Evolutionary conservation across 2,797 vertebrate genomes (phyloP), one percentile per base, ranked within the genome.

Genomic region (Gila robusta): DNA sequence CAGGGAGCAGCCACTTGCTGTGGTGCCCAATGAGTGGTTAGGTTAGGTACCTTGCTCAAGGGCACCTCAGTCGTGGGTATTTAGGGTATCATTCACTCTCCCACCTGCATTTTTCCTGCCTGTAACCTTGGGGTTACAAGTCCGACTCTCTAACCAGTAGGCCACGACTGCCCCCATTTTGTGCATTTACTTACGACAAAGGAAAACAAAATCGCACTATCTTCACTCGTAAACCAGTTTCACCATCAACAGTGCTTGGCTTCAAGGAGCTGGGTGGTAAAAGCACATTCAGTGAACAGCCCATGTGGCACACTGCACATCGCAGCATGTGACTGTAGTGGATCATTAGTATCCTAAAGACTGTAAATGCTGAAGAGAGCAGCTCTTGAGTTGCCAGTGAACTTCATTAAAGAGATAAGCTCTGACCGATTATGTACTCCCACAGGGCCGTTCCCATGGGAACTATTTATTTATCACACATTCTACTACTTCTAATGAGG

Each of bases 381-480:
- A n/a, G 47, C 14, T 26, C 21, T 49, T 12, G 16, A 26, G 16
- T 19, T 26, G 54, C 35, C 23, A 17, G 2, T 11, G 5, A 71
- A n/a, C 21, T 7, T 71, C 26, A 71, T 56, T 71, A 41, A 56
- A 66, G 62, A 66, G 28, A 71, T 71, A 54, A 82, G 9, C 47
- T 71, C 23, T 56, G 21, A 9, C 32, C 26, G 14, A 6, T 23
- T 12, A 5, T 82, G 49, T 14, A n/a, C 19, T 56, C 73, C 73
- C 44, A 49, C 16, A 11, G 8, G 14, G 41, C 39, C 3, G 10
- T 47, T 32, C 78, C 10, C 44, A 67, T 28, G 49, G 26, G 11
- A 81, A 49, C 44, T 37, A n/a, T 67, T 52, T 81, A 49, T 67
- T 79, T 67, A 37, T 37, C 26, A 52, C 41, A 69, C 28, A 52